Evolutionary conservation across 2,113 vertebrate genomes (phyloP), one percentile per base, ranked within the genome.

Genomic region (Amphilophus citrinellus): DNA sequence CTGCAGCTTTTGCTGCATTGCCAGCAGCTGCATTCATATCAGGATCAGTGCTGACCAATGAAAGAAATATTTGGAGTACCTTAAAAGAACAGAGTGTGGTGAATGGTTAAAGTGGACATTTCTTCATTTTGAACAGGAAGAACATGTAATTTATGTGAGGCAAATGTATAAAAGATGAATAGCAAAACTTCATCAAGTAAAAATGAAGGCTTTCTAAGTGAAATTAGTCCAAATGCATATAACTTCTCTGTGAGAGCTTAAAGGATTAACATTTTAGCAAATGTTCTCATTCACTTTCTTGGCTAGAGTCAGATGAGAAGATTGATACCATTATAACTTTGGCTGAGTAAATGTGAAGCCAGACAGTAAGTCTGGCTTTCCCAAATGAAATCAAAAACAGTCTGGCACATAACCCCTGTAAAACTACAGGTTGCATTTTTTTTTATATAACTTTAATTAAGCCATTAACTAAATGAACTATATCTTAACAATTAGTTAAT

Each of bases 261-360:
- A 78, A 61, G 59, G 76, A 61, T 61, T 61, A 78, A 78, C 60
- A 63, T 79, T 79, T 61, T 63, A 61, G 77, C 60, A 77, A 50
- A 39, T 77, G 32, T 18, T 42, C 37, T 68, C 59, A 22, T 73
- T 53, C 42, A 20, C 58, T 63, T 66, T 76, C 50, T 66, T 60
- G 30, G 18, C 27, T 27, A 15, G 39, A 75, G 47, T 53, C 30
- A 60, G 56, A 65, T 80, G 37, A 42, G 17, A 73, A 53, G 27
- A 35, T 7, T n/a, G 57, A 77, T 78, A 62, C 42, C 27, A 15
- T 30, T 35, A 32, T 81, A 81, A 60, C 22, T 35, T 63, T 14
- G 53, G 60, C 44, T 37, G 27, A 37, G 27, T 7, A 37, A 53
- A 50, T 32, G 20, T 53, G 66, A 63, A 37, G 77, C 77, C 60